Evolutionary conservation across 1,140 invertebrate genomes (phyloP).

Genomic region (Camponotus floridanus): DNA sequence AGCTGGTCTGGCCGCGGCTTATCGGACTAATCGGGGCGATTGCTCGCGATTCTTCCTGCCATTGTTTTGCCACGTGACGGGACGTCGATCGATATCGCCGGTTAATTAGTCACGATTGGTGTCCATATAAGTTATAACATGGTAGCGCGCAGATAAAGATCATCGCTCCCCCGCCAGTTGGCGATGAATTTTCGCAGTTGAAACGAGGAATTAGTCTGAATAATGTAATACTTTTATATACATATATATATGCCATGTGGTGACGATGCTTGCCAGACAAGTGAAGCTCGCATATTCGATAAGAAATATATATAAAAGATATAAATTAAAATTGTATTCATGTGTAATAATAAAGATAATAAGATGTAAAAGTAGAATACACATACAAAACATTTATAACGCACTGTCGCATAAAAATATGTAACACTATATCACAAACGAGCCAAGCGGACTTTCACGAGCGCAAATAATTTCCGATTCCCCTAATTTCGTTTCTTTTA

Average conservation of each 20-base stretch:
- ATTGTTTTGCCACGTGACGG: constrained; percentile 66
- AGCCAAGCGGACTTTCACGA: not conserved
- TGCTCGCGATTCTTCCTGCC: constrained; percentile 72
- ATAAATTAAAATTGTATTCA: not conserved
- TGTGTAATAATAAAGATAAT: not conserved
- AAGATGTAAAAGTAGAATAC: not conserved
- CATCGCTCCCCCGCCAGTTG: constrained; percentile 41
- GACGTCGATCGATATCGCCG: constrained; percentile 68
- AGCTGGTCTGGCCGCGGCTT: constrained; percentile 60
- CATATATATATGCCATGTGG: not conserved
- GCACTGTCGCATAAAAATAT: not conserved
- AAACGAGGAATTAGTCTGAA: constrained; percentile 54
- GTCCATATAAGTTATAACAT: constrained; percentile 69
- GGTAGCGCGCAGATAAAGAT: constrained; percentile 64
- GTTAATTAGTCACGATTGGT: constrained; percentile 77
- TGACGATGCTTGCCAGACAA: not conserved
- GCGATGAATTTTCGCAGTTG: constrained; percentile 62
- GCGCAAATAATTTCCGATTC: not conserved
- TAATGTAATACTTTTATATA: constrained; percentile 39
- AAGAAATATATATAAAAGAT: constrained; percentile 2
- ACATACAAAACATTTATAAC: not conserved
- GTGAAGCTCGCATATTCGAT: not conserved
- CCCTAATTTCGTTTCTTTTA: constrained; percentile 16
- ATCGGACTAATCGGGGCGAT: constrained; percentile 65
- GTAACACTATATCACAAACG: not conserved